phyloP scores from a whole-genome alignment of 2,888 invertebrate species.

The Clivina fossor region DNA sequence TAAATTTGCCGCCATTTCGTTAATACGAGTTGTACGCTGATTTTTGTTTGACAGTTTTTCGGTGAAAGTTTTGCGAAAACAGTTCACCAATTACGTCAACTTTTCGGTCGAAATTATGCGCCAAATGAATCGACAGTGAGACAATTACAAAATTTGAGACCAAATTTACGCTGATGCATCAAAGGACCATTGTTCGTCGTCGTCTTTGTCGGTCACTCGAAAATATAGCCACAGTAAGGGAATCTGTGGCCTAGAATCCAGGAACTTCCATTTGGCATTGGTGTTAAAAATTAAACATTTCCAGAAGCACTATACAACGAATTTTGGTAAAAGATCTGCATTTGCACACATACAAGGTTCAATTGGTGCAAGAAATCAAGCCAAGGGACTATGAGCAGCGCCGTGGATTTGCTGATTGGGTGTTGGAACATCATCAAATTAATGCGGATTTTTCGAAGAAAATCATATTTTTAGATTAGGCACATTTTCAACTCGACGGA shows the following conservation, averaged over 20 bases:
- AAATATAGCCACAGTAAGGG: conserved; percentile 20
- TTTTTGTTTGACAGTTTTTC: no score
- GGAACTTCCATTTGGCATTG: conserved; percentile 28
- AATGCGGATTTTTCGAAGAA: conserved; percentile 32
- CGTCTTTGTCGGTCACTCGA: conserved; percentile 12
- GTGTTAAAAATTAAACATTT: conserved; percentile 34
- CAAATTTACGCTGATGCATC: conserved; percentile 20
- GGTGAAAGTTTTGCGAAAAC: no score
- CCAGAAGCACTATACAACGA: conserved; percentile 25
- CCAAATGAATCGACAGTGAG: conserved; percentile 6
- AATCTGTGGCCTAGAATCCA: conserved; percentile 23
- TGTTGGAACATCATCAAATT: conserved; percentile 18
- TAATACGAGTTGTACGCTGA: no score
- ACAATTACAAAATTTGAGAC: conserved; percentile 18
- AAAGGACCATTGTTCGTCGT: conserved; percentile 11
- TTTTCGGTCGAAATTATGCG: no score
- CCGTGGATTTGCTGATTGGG: conserved; percentile 35
- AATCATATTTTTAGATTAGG: conserved; percentile 35
- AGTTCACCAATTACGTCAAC: no score
- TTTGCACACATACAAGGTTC: conserved; percentile 37
- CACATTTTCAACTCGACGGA: conserved; percentile 35
- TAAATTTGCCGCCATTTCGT: no score
- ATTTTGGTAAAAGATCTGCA: conserved; percentile 33
- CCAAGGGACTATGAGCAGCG: conserved; percentile 34
- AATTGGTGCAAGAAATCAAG: conserved; percentile 37